Conservation (phyloP, 2,113 vertebrate genomes). For the Echinops telfairi region DNA sequence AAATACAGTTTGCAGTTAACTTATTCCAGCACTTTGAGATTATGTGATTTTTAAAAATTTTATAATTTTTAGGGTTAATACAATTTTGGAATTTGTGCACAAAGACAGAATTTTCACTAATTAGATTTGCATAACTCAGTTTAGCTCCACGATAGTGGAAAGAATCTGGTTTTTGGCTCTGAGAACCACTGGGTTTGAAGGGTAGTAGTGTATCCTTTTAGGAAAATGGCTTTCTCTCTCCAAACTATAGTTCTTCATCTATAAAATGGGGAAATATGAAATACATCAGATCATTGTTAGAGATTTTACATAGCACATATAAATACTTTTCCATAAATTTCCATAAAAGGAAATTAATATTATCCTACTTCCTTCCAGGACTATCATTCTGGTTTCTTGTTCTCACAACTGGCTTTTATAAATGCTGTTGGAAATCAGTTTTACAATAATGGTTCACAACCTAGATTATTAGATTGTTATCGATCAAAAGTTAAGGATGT, state of each 20-base stretch:
- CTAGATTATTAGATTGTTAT: background rate
- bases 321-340: background rate
- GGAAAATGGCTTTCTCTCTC: background rate
- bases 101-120: background rate
- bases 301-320: background rate
- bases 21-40: background rate
- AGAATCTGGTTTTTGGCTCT: background rate
- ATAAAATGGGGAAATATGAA: background rate
- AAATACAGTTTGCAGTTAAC: background rate
- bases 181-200: background rate
- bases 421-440: background rate
- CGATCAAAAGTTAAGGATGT: background rate
- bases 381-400: background rate
- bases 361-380: background rate
- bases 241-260: background rate
- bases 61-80: background rate
- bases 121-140: background rate
- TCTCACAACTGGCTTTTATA: background rate
- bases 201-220: background rate
- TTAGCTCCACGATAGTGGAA: background rate
- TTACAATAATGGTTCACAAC: background rate
- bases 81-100: constrained; percentile 15
- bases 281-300: background rate
- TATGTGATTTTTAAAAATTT: background rate
- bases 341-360: background rate